A percentile compares a stretch with the other conserved stretches of the same genome.
phyloP scores from a whole-genome alignment of 2,888 invertebrate species.

The Mylabris sibirica region DNA sequence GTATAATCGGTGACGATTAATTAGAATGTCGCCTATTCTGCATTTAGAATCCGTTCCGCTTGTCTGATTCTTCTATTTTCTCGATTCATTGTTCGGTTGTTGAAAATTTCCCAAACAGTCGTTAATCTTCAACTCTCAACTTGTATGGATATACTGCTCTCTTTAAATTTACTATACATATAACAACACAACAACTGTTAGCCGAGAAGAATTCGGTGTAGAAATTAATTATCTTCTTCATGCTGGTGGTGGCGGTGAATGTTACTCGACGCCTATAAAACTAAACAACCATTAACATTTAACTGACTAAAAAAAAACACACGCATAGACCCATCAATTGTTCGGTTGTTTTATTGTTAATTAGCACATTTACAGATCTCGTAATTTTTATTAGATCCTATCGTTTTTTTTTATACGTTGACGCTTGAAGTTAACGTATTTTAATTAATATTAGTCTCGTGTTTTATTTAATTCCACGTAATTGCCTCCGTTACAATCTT shows the following conservation, averaged over 20 bases:
- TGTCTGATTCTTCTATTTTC: constrained; percentile 1
- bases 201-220: neutral
- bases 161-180: constrained; percentile 7
- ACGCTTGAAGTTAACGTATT: neutral
- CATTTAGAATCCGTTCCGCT: neutral
- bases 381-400: neutral
- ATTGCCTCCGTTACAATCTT: neutral
- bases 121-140: neutral
- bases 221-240: constrained; percentile 1
- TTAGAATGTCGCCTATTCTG: neutral
- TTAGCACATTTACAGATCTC: neutral
- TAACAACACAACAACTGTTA: neutral
- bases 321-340: neutral
- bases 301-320: neutral
- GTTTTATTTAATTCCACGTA: neutral
- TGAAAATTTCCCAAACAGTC: neutral
- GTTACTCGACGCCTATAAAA: neutral
- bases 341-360: neutral
- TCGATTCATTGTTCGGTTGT: neutral
- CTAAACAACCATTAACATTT: neutral
- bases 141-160: neutral
- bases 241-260: neutral
- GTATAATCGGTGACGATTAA: neutral
- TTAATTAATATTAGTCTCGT: neutral
- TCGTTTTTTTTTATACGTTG: neutral